These are phyloP conservation scores for Mastomys coucha DNA, from an alignment of 2,113 vertebrate species.

Conservation along the genomic window DNA sequence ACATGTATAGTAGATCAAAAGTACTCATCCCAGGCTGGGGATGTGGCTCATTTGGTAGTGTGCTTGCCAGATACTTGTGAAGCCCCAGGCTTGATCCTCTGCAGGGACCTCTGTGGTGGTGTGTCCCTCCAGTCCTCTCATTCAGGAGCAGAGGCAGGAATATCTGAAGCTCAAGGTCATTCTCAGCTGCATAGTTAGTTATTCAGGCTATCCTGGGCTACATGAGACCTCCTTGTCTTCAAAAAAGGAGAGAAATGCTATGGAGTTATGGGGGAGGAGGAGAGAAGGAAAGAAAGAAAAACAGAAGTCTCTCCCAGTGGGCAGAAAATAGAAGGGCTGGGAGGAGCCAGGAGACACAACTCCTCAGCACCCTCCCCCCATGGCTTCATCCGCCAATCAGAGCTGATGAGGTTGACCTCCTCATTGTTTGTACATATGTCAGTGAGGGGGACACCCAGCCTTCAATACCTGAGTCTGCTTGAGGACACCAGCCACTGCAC, in stretches of 20 bases:
- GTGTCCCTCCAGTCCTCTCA: too few relatives aligned
- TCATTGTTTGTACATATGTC: not conserved
- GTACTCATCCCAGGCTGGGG: not conserved
- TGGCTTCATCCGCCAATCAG: too few relatives aligned
- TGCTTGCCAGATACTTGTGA: not conserved
- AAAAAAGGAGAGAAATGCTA: not conserved
- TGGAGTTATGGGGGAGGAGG: not conserved
- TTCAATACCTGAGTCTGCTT: not conserved
- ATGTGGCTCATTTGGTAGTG: too few relatives aligned
- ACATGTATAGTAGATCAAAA: too few relatives aligned
- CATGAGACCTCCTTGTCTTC: not conserved
- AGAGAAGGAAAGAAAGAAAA: not conserved
- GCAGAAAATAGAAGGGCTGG: not conserved
- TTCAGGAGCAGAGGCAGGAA: not conserved
- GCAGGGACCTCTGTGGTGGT: not conserved
- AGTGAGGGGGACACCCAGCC: not conserved
- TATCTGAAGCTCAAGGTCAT: too few relatives aligned
- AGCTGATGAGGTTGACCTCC: too few relatives aligned
- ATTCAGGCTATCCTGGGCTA: not conserved
- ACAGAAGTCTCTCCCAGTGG: not conserved
- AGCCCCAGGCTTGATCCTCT: too few relatives aligned
- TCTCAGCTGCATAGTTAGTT: not conserved
- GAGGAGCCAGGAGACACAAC: not conserved
- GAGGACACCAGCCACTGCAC: not conserved
- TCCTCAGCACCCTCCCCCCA: too few relatives aligned